Base-by-base conservation (phyloP, 1,140 invertebrate genomes). In the Drosophila miranda region DNA sequence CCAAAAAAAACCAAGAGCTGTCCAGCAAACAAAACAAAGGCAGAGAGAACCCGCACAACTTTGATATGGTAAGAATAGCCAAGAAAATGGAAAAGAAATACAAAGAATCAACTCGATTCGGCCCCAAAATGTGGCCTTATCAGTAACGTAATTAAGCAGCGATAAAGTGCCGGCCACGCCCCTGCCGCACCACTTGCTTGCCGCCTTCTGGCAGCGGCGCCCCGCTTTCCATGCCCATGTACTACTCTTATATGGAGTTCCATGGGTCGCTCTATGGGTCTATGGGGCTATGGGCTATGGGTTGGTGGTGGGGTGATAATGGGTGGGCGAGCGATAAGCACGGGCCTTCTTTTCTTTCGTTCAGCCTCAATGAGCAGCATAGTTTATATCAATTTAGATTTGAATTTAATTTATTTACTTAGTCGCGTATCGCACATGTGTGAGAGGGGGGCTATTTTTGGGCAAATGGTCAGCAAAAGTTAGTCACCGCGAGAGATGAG, bases 381-480 rank as follows among this genome's bases (percentile, higher is more conserved):
- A 75, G 58, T 59, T 81, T 57, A 87, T 86, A 87, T 81, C 81
- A 86, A 87, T 86, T 86, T 87, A 78, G 81, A 87, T 86, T 86
- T 81, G 77, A 86, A 87, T 86, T 86, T 87, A 86, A 86, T 86
- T 86, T 86, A 86, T 86, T 86, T 86, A 86, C 81, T 75, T 64
- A 77, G 78, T 46, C 55, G 55, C 78, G 73, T 74, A 53, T 46
- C 55, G 55, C 78, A 76, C 70, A 53, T 62, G 55, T 62, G 69
- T 48, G 55, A 26, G 57, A 13, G 54, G 44, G 56, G 73, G 76
- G 64, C 73, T 74, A 69, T 79, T 84, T 83, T 76, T 50, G 75
- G 75, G 58, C 69, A 58, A 62, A 64, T 48, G 75, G 61, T 83
- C 80, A 83, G 53, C 61, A 26, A 6, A 26, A 4, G 66, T 79